phyloP scores from a whole-genome alignment of 2,113 vertebrate genomes.

The Triplophysa siluroides region DNA sequence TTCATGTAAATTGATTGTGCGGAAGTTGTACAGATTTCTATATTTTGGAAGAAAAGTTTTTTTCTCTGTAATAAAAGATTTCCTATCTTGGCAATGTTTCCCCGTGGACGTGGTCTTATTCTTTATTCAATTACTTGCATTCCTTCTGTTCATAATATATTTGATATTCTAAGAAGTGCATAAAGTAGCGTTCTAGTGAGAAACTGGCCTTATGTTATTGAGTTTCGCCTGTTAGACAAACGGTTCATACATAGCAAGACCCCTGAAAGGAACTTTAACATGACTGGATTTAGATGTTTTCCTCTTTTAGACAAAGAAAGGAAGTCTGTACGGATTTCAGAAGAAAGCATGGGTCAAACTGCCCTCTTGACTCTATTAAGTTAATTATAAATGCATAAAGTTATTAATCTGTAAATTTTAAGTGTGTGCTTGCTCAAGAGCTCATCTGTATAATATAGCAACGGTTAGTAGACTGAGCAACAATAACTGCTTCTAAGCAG shows the following conservation, averaged over 20 bases:
- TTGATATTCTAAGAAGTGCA: no score
- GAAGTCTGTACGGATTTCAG: neutral
- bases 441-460: no score
- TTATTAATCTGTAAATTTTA: neutral
- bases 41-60: slow-evolving; percentile 99
- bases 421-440: neutral
- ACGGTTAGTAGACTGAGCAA: no score
- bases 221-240: neutral
- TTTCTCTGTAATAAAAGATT: slow-evolving; percentile 99
- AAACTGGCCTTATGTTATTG: neutral
- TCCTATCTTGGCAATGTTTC: slow-evolving; percentile 81
- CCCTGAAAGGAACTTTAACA: no score
- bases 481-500: no score
- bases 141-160: no score
- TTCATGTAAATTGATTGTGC: slow-evolving; percentile 99
- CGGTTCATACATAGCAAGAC: neutral
- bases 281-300: neutral
- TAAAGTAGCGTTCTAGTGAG: no score
- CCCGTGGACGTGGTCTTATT: slow-evolving; percentile 60
- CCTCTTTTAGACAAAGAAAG: slow-evolving; percentile 1
- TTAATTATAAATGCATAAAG: slow-evolving; percentile 2
- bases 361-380: neutral
- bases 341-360: neutral
- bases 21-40: slow-evolving; percentile 99
- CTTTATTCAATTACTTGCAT: slow-evolving; percentile 35